Conservation (phyloP, 2,888 invertebrate genomes). For the Timema cristinae region DNA sequence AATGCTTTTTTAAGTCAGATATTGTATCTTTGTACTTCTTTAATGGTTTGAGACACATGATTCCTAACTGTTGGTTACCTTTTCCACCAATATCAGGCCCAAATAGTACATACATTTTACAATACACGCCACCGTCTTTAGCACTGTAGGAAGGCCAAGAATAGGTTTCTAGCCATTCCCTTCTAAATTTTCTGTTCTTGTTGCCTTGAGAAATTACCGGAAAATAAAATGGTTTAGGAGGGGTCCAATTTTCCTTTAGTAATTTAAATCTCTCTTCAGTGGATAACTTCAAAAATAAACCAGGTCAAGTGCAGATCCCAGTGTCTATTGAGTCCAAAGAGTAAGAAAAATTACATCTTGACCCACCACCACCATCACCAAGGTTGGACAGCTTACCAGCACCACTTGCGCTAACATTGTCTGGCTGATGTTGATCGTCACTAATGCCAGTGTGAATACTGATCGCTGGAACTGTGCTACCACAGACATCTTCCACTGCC, state of each 20-base stretch:
- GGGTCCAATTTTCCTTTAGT: not conserved
- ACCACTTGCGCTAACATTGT: conserved; percentile 5
- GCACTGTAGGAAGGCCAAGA: no score
- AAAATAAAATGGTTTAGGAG: not conserved
- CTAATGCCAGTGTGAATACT: conserved; percentile 4
- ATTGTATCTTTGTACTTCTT: conserved; percentile 9
- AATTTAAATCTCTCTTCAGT: not conserved
- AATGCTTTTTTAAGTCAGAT: conserved; percentile 3
- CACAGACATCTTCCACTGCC: conserved; percentile 1
- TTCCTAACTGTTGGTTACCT: not conserved
- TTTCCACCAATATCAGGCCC: not conserved
- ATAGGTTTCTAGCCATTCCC: no score
- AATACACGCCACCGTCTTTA: not conserved
- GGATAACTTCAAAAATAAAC: not conserved
- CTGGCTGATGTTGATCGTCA: not conserved
- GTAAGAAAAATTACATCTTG: conserved; percentile 6
- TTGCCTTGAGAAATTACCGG: no score
- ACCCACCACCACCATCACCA: not conserved
- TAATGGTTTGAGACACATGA: not conserved
- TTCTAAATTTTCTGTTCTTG: no score
- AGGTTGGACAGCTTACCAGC: not conserved
- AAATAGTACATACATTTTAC: not conserved
- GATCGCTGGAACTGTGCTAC: not conserved
- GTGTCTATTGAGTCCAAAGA: not conserved
- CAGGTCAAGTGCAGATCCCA: not conserved